Conservation (phyloP, 2,113 vertebrate genomes). For the Scytalopus superciliaris region DNA sequence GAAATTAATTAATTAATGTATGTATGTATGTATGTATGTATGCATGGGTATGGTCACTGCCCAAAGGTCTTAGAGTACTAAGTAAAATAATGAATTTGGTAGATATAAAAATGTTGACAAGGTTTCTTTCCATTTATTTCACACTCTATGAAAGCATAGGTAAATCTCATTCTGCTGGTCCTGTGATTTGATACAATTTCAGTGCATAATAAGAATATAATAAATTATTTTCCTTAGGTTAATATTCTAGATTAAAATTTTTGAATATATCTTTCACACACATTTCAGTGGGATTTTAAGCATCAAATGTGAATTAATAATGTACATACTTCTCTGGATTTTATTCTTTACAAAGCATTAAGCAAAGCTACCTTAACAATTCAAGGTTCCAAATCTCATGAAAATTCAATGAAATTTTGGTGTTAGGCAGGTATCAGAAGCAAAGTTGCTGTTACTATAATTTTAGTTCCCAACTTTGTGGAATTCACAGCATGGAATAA, state of each 20-base stretch:
- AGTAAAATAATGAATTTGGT: background rate
- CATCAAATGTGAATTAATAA: background rate
- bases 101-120: background rate
- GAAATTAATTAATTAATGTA: background rate
- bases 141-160: rapidly evolving
- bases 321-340: background rate
- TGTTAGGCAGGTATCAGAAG: background rate
- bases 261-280: background rate
- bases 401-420: background rate
- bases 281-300: background rate
- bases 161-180: background rate
- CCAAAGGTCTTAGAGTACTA: background rate
- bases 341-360: background rate
- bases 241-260: background rate
- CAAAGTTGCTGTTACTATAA: background rate
- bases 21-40: background rate
- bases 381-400: background rate
- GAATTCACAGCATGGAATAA: background rate
- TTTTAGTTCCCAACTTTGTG: background rate
- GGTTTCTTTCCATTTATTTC: background rate
- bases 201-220: background rate
- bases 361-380: background rate
- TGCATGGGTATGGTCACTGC: rapidly evolving
- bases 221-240: background rate
- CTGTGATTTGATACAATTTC: background rate